Percentiles rank a stretch among this genome's conserved stretches.
Evolutionary conservation across 2,888 invertebrate genomes (phyloP).

Genomic region (Cryptocheilus praepositus): DNA sequence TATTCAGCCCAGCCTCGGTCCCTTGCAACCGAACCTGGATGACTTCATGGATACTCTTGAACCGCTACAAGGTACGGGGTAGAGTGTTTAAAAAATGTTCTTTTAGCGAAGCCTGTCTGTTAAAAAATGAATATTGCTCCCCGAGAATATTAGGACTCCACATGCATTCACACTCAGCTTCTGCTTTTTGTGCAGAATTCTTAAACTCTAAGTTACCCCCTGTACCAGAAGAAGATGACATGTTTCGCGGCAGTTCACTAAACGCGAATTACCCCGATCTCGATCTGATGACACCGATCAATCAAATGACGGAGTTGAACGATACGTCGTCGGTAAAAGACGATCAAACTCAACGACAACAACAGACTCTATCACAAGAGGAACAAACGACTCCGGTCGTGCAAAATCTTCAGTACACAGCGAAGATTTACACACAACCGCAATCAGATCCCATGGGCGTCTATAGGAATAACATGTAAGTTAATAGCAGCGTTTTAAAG

Average conservation of each 20-base stretch:
- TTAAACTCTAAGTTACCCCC: constrained; percentile 78
- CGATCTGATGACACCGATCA: constrained; percentile 69
- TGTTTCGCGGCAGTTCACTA: constrained; percentile 63
- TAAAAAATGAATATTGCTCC: no score
- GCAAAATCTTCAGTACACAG: constrained; percentile 71
- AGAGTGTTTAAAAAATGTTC: no score
- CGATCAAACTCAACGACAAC: constrained; percentile 36
- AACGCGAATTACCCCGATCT: constrained; percentile 68
- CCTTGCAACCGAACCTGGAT: constrained; percentile 96
- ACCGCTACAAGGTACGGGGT: constrained; percentile 83
- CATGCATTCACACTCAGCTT: no score
- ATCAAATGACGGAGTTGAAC: constrained; percentile 59
- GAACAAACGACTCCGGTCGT: constrained; percentile 56
- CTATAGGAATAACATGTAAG: constrained; percentile 67
- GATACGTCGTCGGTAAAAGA: constrained; percentile 46
- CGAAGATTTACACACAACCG: constrained; percentile 69
- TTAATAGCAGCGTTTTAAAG: neutral
- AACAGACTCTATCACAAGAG: constrained; percentile 57
- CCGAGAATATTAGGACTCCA: no score
- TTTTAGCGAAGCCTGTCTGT: no score
- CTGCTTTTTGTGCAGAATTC: constrained; percentile 76
- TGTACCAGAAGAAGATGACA: constrained; percentile 79
- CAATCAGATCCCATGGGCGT: constrained; percentile 57
- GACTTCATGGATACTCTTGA: constrained; percentile 95
- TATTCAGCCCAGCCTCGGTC: constrained; percentile 98